Evolutionary conservation across 1,140 invertebrate species (phyloP).

Genomic region (Medauroidea extradentata): DNA sequence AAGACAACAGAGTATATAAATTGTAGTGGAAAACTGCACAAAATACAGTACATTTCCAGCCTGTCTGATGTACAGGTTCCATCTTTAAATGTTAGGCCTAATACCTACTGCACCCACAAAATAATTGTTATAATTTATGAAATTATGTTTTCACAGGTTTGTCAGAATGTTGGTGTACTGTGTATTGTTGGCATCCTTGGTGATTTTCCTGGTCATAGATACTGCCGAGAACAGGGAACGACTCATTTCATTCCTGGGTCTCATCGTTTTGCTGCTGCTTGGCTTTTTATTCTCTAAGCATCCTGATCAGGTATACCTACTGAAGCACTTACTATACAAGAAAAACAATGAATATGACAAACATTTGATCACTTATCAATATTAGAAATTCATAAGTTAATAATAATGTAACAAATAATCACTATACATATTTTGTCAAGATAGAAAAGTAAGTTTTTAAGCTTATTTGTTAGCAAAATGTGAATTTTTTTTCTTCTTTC

Average conservation of each 20-base stretch:
- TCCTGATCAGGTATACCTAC: conserved; percentile 51
- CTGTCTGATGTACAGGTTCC: neutral
- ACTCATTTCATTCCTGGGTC: conserved; percentile 60
- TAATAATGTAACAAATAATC: too few species aligned
- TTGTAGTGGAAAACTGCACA: neutral
- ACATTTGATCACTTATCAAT: too few species aligned
- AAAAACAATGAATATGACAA: too few species aligned
- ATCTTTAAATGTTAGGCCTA: neutral
- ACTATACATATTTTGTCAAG: too few species aligned
- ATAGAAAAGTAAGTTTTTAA: too few species aligned
- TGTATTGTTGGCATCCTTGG: conserved; percentile 44
- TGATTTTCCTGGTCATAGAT: conserved; percentile 60
- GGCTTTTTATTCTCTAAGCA: conserved; percentile 56
- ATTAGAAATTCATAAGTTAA: too few species aligned
- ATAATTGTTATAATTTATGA: neutral
- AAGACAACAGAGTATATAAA: neutral
- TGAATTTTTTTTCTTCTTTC: too few species aligned
- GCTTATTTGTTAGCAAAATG: too few species aligned
- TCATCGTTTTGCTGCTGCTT: conserved; percentile 47
- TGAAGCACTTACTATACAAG: too few species aligned
- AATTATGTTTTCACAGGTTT: conserved; percentile 5
- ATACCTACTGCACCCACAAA: neutral
- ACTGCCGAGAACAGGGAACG: conserved; percentile 54
- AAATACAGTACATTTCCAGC: neutral
- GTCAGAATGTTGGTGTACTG: conserved; percentile 25